Base-by-base conservation (phyloP, 2,113 vertebrate genomes). In the Marmota flaviventris region DNA sequence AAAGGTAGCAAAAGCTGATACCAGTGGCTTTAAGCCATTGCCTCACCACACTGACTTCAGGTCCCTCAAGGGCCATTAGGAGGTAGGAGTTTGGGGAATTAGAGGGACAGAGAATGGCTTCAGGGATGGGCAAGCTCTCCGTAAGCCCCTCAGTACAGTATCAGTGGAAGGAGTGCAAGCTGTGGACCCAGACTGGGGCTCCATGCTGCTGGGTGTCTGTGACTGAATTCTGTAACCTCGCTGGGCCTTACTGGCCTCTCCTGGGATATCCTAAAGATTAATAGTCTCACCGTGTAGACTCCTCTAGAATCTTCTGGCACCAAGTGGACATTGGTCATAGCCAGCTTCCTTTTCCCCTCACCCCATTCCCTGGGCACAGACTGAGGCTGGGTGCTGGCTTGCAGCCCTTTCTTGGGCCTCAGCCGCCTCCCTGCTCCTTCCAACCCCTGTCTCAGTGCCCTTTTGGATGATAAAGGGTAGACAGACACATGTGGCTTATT, bases 101-200 rank as follows among this genome's bases (percentile, higher is more conserved):
- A 11, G 58, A 34, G n/a, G 51, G 48, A 4, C 56, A 70, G 11
- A 37, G 17, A 25, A 27, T n/a, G 22, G 29, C 14, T 42, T 84
- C 2, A 22, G 70, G 77, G 58, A 12, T 32, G n/a, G 12, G 34
- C 11, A 48, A 37, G 11, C 56, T 65, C 34, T 34, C 37, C 45
- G 6, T 16, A 16, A 4, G 10, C 51, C 65, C 61, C 8, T 67
- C 8, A 6, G 58, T 22, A 32, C 25, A 34, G 37, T 67, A 16
- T 65, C 18, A n/a, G 16, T 27, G 32, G 42, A 20, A 69, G 75
- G 91, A 51, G 0, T 75, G 10, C 53, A 81, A 97, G 16, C 88
- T 94, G 56, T 90, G 83, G 75, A 73, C 39, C 82, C 24, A 11
- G 25, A 89, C 4, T 45, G 51, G 77, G 45, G 72, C 72, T 93